A percentile compares a stretch with the other conserved stretches of the same genome.
Evolutionary conservation across 2,113 vertebrate species (phyloP).

Genomic region (Corythornis vintsioides): DNA sequence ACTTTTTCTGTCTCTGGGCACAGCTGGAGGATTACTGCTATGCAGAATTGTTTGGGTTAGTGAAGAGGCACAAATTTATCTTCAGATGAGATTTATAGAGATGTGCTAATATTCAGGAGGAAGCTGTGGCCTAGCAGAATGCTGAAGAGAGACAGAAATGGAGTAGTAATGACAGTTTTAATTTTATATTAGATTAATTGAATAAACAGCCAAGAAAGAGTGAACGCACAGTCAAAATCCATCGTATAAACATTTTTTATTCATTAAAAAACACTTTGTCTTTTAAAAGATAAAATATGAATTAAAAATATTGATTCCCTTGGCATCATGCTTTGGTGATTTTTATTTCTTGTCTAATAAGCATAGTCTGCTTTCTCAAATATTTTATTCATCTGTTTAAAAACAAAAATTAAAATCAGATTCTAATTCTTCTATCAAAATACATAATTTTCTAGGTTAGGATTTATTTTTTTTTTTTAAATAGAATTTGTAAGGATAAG

Average conservation of each 20-base stretch:
- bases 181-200: slow-evolving; percentile 6
- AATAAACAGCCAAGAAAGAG: neutral
- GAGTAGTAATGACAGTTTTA: slow-evolving; percentile 18
- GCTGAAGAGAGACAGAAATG: neutral
- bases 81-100: neutral
- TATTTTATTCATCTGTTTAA: neutral
- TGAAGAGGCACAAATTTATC: neutral
- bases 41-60: neutral
- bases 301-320: slow-evolving; percentile 51
- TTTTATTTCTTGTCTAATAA: neutral
- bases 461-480: neutral
- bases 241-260: slow-evolving; percentile 9
- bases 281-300: slow-evolving; percentile 45
- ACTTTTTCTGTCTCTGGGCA: neutral
- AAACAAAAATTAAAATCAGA: neutral
- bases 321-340: neutral
- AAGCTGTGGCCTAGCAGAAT: neutral
- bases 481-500: neutral
- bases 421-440: neutral
- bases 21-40: neutral
- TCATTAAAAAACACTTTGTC: slow-evolving; percentile 11
- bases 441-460: neutral
- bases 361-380: too few species aligned
- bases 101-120: neutral
- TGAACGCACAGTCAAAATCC: neutral